Evolutionary conservation across 1,140 invertebrate species (phyloP), one percentile per base, ranked within the genome.

Genomic region (Epicauta chinensis): DNA sequence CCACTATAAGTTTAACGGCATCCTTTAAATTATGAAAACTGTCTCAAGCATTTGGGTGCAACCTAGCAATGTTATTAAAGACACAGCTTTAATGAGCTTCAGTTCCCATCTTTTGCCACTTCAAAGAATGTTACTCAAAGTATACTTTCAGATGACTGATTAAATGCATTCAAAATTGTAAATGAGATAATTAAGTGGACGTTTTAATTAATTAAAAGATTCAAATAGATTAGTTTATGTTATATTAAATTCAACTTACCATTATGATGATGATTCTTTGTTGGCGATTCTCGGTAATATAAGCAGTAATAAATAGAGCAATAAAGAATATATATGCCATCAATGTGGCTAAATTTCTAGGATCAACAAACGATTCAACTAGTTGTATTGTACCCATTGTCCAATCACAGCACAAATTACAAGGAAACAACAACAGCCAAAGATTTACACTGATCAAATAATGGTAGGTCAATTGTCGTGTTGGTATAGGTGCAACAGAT

Each of bases 351-450:
- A 95, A 55, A 76, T 97, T 97, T 30, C 95, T 77, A 1, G 76
- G 64, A 74, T 98, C 95, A 1, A 77, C 55, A 60, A 94, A 80
- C 30, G 83, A 84, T 50, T 84, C 79, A 9, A 98, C 76, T 9
- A 97, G 67, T 0, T 93, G 90, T 44, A 98, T 86, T 16, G 94
- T 97, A 30, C 93, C 93, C 95, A 98, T 98, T 36, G 94, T 97
- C 94, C 94, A 98, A 75, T 98, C 95, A 73, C 93, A 97, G 75
- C 93, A 97, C 11, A 98, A 78, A 61, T 89, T 81, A 55, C 83
- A 87, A 10, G 94, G 94, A 68, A 91, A 86, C 30, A 95, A 76
- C 38, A 98, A 75, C 34, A 97, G 74, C 87, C 91, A 94, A 23
- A 87, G 76, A 75, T 98, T 98, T 30, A 97, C 77, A 29, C 89